Evolutionary conservation across 2,113 vertebrate species (phyloP).

Genomic region (Genyomyrus donnyi): DNA sequence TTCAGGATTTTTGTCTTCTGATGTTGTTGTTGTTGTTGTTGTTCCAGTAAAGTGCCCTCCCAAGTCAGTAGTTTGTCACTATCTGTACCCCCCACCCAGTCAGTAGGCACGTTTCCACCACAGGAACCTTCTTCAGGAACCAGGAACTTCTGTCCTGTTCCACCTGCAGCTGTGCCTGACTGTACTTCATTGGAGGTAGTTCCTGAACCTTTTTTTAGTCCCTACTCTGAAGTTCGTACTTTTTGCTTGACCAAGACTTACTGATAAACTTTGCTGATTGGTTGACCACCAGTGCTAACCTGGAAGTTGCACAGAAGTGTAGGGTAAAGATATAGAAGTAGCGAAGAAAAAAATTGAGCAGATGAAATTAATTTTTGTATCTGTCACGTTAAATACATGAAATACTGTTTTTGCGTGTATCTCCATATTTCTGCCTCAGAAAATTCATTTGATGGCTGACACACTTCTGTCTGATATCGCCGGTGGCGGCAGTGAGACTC

Average conservation of each 20-base stretch:
- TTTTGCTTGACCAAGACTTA: background rate
- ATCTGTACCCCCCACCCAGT: background rate
- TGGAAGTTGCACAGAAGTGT: background rate
- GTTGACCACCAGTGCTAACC: background rate
- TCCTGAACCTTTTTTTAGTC: background rate
- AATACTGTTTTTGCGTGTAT: background rate
- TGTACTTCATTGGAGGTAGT: background rate
- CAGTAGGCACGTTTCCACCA: background rate
- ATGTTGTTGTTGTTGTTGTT: too few relatives aligned
- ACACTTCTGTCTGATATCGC: background rate
- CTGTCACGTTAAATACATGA: background rate
- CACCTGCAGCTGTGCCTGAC: background rate
- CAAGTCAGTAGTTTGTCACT: background rate
- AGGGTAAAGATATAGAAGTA: background rate
- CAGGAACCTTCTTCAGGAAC: background rate
- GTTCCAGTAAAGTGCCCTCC: background rate
- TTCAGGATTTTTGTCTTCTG: constrained; percentile 21
- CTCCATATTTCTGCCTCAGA: background rate
- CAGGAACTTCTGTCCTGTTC: background rate
- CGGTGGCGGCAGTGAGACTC: background rate
- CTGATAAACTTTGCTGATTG: background rate
- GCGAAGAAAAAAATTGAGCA: background rate
- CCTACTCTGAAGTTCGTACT: background rate
- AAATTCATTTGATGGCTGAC: background rate
- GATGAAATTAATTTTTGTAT: background rate